A percentile compares a stretch with the other conserved stretches of the same genome.
These are phyloP conservation scores for Catharus ustulatus DNA, from an alignment of 2,797 vertebrate genomes.

Conservation along the genomic window DNA sequence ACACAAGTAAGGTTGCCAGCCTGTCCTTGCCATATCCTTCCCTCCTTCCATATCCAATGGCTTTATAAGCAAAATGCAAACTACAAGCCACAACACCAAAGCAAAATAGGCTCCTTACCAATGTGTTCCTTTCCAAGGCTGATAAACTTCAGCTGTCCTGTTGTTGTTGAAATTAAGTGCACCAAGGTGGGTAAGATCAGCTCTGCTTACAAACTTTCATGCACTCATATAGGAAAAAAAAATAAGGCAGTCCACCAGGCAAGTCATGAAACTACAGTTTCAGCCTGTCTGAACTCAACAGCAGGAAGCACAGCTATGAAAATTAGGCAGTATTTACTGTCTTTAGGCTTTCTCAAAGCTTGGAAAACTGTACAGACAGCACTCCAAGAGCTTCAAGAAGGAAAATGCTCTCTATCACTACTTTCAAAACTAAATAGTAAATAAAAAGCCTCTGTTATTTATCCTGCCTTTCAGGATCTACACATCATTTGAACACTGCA, in stretches of 20 bases:
- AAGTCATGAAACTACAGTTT: not conserved
- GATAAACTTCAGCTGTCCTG: not conserved
- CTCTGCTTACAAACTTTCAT: not conserved
- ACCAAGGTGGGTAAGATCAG: not conserved
- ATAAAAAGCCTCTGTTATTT: not conserved
- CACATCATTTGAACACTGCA: not conserved
- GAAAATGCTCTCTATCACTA: not conserved
- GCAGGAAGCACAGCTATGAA: not conserved
- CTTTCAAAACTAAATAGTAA: not conserved
- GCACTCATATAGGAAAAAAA: not conserved
- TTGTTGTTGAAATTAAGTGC: not conserved
- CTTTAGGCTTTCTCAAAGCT: not conserved
- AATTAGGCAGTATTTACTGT: not conserved
- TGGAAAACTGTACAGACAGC: not conserved
- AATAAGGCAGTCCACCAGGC: not conserved
- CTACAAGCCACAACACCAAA: not conserved
- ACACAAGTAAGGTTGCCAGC: not conserved
- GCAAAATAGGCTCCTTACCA: not conserved
- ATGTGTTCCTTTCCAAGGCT: not conserved
- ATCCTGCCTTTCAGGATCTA: not conserved
- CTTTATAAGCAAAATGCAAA: not conserved
- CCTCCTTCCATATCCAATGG: not conserved
- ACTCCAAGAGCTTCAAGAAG: not conserved
- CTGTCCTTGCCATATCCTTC: not conserved
- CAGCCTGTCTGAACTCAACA: not conserved